These are phyloP conservation scores for Metopia argyrocephala DNA, from an alignment of 2,888 invertebrate genomes.

Conservation along the genomic window DNA sequence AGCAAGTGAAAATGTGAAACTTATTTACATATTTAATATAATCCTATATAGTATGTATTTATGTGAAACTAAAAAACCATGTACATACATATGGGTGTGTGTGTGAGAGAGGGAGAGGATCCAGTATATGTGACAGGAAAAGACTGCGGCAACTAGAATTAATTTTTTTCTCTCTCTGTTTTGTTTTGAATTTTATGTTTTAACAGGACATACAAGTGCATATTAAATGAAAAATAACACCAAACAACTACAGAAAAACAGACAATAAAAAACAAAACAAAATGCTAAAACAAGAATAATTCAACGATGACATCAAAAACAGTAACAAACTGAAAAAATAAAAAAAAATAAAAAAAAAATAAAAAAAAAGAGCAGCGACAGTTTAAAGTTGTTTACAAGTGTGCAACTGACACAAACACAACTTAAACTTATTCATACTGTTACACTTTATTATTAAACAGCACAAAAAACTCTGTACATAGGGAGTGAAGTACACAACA, in stretches of 20 bases:
- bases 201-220: conserved; percentile 11
- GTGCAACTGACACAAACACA: conserved; percentile 37
- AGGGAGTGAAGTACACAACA: neutral
- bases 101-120: too few species aligned
- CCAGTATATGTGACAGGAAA: too few species aligned
- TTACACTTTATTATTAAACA: neutral
- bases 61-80: too few species aligned
- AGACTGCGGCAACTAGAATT: conserved; percentile 16
- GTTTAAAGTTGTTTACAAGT: conserved; percentile 48
- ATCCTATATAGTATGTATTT: neutral
- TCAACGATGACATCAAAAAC: neutral
- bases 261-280: conserved; percentile 4
- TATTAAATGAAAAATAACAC: conserved; percentile 4
- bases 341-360: too few species aligned
- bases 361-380: conserved; percentile 42
- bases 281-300: neutral
- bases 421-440: neutral
- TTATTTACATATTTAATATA: conserved; percentile 21
- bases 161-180: too few species aligned
- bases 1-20: too few species aligned
- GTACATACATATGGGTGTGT: neutral
- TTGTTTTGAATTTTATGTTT: conserved; percentile 22
- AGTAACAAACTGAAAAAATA: neutral
- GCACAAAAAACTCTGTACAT: neutral
- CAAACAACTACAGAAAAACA: neutral